These are phyloP conservation scores for Tauraco hartlaubi DNA, from an alignment of 2,797 vertebrate genomes.

Conservation along the genomic window DNA sequence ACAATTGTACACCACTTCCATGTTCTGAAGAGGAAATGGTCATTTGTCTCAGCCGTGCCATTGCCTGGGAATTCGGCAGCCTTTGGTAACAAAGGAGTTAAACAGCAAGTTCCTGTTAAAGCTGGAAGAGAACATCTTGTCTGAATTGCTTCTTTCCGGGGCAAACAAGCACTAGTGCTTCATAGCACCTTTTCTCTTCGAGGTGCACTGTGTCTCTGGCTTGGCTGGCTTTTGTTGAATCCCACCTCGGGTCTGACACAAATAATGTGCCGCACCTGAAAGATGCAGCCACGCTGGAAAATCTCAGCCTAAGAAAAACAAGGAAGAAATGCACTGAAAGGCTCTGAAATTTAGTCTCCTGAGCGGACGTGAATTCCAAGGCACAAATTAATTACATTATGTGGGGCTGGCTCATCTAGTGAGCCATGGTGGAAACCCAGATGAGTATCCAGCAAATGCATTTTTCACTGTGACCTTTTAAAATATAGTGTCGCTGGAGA, in stretches of 20 bases:
- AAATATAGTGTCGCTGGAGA: not conserved
- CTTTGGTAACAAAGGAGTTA: constrained; percentile 17
- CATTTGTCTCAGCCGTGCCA: not conserved
- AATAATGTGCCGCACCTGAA: not conserved
- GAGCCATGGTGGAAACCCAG: not conserved
- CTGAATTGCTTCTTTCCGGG: not conserved
- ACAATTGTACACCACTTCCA: constrained; percentile 23
- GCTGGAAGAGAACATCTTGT: not conserved
- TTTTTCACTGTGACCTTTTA: not conserved
- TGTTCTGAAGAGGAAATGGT: constrained; percentile 40
- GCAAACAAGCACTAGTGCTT: not conserved
- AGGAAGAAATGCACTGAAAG: not conserved
- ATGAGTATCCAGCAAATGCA: not conserved
- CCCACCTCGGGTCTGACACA: not conserved
- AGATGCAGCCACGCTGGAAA: not conserved
- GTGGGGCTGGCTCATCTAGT: not conserved
- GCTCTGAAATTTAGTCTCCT: not conserved
- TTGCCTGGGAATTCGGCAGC: constrained; percentile 24
- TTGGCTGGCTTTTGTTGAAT: not conserved
- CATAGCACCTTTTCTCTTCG: not conserved
- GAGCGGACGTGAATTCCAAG: not conserved
- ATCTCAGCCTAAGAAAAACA: not conserved
- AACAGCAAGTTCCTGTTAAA: not conserved
- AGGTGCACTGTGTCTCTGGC: not conserved
- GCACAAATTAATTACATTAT: not conserved